Conservation (phyloP, 2,797 vertebrate genomes). For the Tenualosa ilisha region DNA sequence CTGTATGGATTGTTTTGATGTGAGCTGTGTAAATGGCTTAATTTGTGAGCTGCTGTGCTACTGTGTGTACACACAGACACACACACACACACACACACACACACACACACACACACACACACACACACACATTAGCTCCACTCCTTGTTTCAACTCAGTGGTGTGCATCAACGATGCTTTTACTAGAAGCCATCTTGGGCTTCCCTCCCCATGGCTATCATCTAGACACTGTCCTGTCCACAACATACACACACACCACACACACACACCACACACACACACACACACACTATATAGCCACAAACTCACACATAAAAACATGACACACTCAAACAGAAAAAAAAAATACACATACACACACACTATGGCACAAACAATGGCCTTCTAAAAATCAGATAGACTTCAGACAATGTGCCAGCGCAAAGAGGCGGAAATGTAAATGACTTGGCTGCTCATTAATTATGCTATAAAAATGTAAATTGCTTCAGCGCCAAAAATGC, state of each 20-base stretch:
- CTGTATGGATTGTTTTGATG: conserved; percentile 60
- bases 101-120: background rate
- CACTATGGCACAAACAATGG: conserved; percentile 55
- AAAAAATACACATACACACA: conserved; percentile 34
- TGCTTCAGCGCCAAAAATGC: conserved; percentile 77
- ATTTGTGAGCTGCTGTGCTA: conserved; percentile 61
- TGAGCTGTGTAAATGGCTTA: conserved; percentile 65
- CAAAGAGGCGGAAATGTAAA: conserved; percentile 72
- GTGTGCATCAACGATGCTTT: conserved; percentile 59
- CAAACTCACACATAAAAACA: background rate
- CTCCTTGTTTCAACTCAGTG: conserved; percentile 39
- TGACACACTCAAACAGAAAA: background rate
- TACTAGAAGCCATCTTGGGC: conserved; percentile 25
- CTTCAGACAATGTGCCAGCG: conserved; percentile 58
- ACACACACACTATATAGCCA: conserved; percentile 13
- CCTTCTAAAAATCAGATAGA: conserved; percentile 57
- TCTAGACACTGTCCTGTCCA: background rate
- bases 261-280: background rate
- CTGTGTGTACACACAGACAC: conserved; percentile 67
- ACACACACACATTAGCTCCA: conserved; percentile 51
- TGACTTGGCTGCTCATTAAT: conserved; percentile 78
- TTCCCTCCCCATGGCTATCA: conserved; percentile 38
- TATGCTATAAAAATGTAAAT: conserved; percentile 86
- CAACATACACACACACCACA: conserved; percentile 1
- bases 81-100: conserved; percentile 35